A percentile compares a stretch with the other conserved stretches of the same genome.
phyloP scores from a whole-genome alignment of 2,888 invertebrate genomes.

The Drosophila atripex region DNA sequence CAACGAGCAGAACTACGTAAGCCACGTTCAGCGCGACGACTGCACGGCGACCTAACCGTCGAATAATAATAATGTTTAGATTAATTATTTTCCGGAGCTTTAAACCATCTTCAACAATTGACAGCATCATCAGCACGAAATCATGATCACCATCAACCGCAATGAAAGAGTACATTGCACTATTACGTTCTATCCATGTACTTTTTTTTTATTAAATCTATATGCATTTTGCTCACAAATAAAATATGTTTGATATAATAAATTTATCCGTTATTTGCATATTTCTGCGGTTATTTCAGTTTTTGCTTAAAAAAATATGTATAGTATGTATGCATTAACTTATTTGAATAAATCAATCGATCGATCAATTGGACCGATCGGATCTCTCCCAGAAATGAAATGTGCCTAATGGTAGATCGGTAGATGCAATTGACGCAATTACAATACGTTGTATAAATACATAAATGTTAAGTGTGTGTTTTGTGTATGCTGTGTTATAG shows the following conservation, averaged over 20 bases:
- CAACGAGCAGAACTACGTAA: slow-evolving; percentile 66
- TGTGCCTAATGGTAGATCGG: slow-evolving; percentile 40
- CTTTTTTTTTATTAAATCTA: slow-evolving; percentile 74
- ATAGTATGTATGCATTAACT: slow-evolving; percentile 61
- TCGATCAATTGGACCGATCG: slow-evolving; percentile 21
- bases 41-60: slow-evolving; percentile 55
- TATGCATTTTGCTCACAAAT: slow-evolving; percentile 78
- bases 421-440: slow-evolving; percentile 56
- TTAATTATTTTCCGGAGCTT: slow-evolving; percentile 1
- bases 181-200: slow-evolving; percentile 36
- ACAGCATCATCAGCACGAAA: background rate
- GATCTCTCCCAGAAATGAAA: slow-evolving; percentile 30
- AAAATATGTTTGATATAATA: slow-evolving; percentile 75
- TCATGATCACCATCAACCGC: background rate
- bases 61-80: slow-evolving; percentile 7
- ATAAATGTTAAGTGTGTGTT: slow-evolving; percentile 44
- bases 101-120: background rate
- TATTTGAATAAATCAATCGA: slow-evolving; percentile 54
- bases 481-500: slow-evolving; percentile 53
- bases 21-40: slow-evolving; percentile 61
- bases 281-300: slow-evolving; percentile 67
- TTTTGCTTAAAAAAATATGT: slow-evolving; percentile 77
- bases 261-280: slow-evolving; percentile 67
- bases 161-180: background rate
- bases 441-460: slow-evolving; percentile 61